Evolutionary conservation across 2,797 vertebrate species (phyloP), one percentile per base, ranked within the genome.

Genomic region (Macroramphosus scolopax): DNA sequence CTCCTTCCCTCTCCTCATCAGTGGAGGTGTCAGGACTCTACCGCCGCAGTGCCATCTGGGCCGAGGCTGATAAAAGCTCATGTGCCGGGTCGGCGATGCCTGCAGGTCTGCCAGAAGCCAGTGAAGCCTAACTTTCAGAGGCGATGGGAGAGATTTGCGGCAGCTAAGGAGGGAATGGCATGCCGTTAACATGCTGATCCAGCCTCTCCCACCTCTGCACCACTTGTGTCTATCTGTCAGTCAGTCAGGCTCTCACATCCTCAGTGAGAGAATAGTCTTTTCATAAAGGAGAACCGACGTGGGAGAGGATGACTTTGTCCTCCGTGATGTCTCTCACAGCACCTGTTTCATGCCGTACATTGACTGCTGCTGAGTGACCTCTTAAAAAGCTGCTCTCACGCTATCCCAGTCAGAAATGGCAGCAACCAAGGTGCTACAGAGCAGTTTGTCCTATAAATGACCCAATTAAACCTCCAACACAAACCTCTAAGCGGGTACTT

Each of bases 11-110:
- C 58, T 62, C 63, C 53, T 69, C 78, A 74, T 83, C 77, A 81
- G 68, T 57, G 72, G 77, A 80, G 73, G 78, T 84, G 84, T 85
- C 81, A 81, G 78, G 77, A 59, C 72, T 82, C 54, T 20, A 44
- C 48, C 40, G 41, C 71, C 52, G 63, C 75, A 64, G 80, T 84
- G 83, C 83, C 86, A 85, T 87, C 88, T 90, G 86, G 84, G 83
- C 80, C 51, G 46, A 39, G 66, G 71, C 83, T 88, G 89, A 91
- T 90, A 89, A 90, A 89, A 88, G 86, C 87, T 88, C 81, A 80
- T 82, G 85, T 80, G 86, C 79, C 67, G 74, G 83, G 51, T 81
- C 54, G 63, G 76, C 71, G 48, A 57, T 51, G 86, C 89, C 89
- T 58, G 77, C 81, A 75, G 88, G 82, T 85, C 80, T 81, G 71